These are phyloP conservation scores for Maniola jurtina DNA, from an alignment of 1,140 invertebrate genomes.

Conservation along the genomic window DNA sequence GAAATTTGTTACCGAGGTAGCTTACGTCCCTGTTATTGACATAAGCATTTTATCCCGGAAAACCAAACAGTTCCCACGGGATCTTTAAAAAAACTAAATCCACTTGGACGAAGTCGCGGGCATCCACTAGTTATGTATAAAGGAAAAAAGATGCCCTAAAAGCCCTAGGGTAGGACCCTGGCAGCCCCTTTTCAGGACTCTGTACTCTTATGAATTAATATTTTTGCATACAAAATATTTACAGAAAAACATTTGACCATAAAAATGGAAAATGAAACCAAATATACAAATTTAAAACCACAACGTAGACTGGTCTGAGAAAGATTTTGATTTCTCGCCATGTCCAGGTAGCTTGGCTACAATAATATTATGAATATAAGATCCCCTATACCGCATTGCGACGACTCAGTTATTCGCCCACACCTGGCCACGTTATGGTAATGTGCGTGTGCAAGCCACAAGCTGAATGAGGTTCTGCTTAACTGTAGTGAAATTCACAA, in stretches of 20 bases:
- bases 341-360: constrained; percentile 44
- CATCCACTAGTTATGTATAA: too few relatives aligned
- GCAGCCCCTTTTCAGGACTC: too few relatives aligned
- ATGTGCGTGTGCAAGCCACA: constrained; percentile 44
- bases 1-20: too few relatives aligned
- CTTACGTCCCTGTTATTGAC: too few relatives aligned
- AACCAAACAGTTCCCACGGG: too few relatives aligned
- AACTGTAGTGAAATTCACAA: too few relatives aligned
- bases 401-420: constrained; percentile 67
- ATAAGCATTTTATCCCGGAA: too few relatives aligned
- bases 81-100: too few relatives aligned
- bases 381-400: constrained; percentile 64
- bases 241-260: background rate
- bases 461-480: constrained; percentile 32
- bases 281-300: constrained; percentile 8
- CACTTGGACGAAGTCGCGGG: too few relatives aligned
- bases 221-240: background rate
- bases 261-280: background rate
- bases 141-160: too few relatives aligned
- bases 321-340: constrained; percentile 45
- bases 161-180: too few relatives aligned
- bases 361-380: constrained; percentile 70
- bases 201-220: too few relatives aligned
- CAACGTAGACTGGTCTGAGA: constrained; percentile 13
- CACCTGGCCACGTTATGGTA: constrained; percentile 67